phyloP scores from a whole-genome alignment of 1,140 invertebrate species.

The Bombus huntii region DNA sequence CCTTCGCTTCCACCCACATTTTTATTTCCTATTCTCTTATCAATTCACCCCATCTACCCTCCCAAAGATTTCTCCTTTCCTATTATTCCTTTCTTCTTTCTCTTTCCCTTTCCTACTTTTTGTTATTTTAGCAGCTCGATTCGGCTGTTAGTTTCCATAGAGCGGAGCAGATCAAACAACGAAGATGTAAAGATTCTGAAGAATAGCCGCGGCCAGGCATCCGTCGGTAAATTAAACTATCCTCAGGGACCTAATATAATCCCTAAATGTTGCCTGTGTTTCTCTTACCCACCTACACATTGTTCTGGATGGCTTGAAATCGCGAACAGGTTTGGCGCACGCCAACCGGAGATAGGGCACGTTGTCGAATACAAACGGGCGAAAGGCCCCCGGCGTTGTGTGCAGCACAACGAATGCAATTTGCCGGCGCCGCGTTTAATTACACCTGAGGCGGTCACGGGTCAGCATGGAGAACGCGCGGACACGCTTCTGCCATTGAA shows the following conservation, averaged over 20 bases:
- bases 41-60: no score
- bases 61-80: no score
- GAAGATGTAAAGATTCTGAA: neutral
- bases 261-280: neutral
- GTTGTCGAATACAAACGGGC: slow-evolving; percentile 64
- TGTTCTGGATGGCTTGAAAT: neutral
- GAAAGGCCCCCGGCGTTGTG: neutral
- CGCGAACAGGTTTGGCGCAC: neutral
- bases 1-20: no score
- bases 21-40: no score
- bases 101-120: no score
- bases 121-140: no score
- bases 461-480: neutral
- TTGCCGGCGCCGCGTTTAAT: slow-evolving; percentile 63
- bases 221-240: neutral
- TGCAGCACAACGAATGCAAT: slow-evolving; percentile 53
- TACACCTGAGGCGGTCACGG: slow-evolving; percentile 43
- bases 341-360: slow-evolving; percentile 45
- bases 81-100: no score
- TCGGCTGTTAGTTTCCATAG: no score
- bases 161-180: neutral
- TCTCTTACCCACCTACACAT: neutral
- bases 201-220: neutral
- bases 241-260: neutral
- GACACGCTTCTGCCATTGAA: slow-evolving; percentile 12